These are phyloP conservation scores for Lithophane ornitopus DNA, from an alignment of 2,888 invertebrate species.

Conservation along the genomic window DNA sequence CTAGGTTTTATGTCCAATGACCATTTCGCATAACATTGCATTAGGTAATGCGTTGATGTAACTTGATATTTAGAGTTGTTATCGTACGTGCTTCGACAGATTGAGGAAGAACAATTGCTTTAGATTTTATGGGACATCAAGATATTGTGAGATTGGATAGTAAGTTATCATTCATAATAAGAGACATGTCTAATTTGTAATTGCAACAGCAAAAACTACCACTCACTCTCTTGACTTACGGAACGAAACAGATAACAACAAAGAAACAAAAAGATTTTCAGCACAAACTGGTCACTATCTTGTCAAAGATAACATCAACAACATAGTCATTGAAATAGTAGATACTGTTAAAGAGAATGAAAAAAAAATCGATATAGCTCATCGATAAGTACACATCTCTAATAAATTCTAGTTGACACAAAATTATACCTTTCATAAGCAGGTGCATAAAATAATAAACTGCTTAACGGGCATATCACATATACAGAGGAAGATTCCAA, in stretches of 20 bases:
- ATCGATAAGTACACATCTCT: slow-evolving; percentile 50
- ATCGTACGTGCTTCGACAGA: slow-evolving; percentile 26
- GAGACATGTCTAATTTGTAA: background rate
- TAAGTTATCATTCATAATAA: background rate
- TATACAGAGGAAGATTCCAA: slow-evolving; percentile 31
- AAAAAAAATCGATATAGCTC: background rate
- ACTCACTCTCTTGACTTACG: background rate
- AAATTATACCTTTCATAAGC: slow-evolving; percentile 51
- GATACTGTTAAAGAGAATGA: too few relatives aligned
- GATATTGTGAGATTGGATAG: background rate
- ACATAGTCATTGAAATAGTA: background rate
- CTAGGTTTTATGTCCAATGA: slow-evolving; percentile 74
- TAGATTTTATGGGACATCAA: slow-evolving; percentile 35
- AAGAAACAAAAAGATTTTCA: background rate
- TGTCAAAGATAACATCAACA: background rate
- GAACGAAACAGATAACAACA: background rate
- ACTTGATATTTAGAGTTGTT: slow-evolving; percentile 64
- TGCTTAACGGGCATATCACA: slow-evolving; percentile 26
- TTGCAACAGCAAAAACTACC: background rate
- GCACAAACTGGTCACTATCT: background rate
- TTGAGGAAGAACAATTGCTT: slow-evolving; percentile 45
- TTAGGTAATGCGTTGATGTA: slow-evolving; percentile 61
- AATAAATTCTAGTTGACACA: slow-evolving; percentile 54
- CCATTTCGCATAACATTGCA: slow-evolving; percentile 74
- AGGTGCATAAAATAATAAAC: slow-evolving; percentile 50